Evolutionary conservation across 2,113 vertebrate species (phyloP), one percentile per base, ranked within the genome.

Genomic region (Scopus umbretta): DNA sequence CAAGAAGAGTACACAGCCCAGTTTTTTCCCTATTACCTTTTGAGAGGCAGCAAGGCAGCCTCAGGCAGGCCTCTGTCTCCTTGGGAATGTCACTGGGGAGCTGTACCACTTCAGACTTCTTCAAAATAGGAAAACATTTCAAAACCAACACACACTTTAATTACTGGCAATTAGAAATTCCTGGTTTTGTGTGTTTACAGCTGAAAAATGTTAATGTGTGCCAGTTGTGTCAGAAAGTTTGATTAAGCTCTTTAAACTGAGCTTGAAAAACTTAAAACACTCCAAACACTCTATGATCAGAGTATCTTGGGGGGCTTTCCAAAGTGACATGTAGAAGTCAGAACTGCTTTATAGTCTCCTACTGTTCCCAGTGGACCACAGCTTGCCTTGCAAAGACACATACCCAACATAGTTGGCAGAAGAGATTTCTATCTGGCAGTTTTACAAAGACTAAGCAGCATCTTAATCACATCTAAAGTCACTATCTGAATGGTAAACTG

Each of bases 131-230:
- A 96, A 91, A 92, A 92, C 89, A 74, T 95, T 96, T 97, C 86
- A 96, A 94, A 97, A 80, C 62, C 70, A 97, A 66, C 91, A 80
- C 87, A 82, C 45, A 59, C 71, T 97, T 92, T 90, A 96, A 96
- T 97, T 97, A 96, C 74, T 86, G 55, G 89, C 84, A 97, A 97
- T 97, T 97, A 97, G 92, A 95, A 96, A 96, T 91, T 94, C 84
- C 81, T 92, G 55, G 50, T 16, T 96, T 95, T 95, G 86, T 89
- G 58, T 95, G 86, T 97, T 96, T 97, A 92, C 91, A 95, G 89
- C 38, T 96, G 89, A 96, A 90, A 97, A 97, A 97, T 97, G 95
- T 96, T 97, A 96, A 97, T 97, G 97, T 91, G 95, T 96, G 95
- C 95, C 86, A 97, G 92, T 96, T 97, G 91, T 97, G 95, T 97